Evolutionary conservation across 1,140 invertebrate species (phyloP).

Genomic region (Leucophenga varia): DNA sequence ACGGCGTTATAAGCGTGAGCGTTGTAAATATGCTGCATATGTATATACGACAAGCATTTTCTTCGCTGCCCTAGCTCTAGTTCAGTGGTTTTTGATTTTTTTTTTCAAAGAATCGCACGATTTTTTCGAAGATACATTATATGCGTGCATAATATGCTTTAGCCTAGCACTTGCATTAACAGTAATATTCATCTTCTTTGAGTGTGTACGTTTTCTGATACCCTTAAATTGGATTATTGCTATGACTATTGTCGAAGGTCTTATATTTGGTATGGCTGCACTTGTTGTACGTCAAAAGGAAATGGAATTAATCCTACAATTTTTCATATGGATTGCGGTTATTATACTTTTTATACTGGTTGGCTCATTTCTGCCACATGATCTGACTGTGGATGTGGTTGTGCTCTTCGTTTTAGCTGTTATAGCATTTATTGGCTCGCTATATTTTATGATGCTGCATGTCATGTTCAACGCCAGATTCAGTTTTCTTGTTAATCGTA

Average conservation of each 20-base stretch:
- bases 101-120: neutral
- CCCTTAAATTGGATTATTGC: constrained; percentile 28
- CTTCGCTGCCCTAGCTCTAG: too few species aligned
- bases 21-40: too few species aligned
- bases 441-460: constrained; percentile 34
- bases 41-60: too few species aligned
- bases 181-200: constrained; percentile 28
- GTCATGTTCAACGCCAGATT: constrained; percentile 22
- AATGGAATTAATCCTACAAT: constrained; percentile 18
- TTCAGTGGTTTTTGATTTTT: too few species aligned
- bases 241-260: constrained; percentile 23
- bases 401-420: constrained; percentile 24
- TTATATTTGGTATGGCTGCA: constrained; percentile 17
- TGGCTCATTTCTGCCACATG: constrained; percentile 22
- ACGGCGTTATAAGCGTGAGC: too few species aligned
- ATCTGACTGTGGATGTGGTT: constrained; percentile 31
- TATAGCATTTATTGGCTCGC: constrained; percentile 19
- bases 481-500: constrained; percentile 12
- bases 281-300: constrained; percentile 18
- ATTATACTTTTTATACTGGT: constrained; percentile 15
- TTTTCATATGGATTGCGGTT: constrained; percentile 12
- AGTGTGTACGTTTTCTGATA: constrained; percentile 19
- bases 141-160: constrained; percentile 22
- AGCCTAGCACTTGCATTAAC: constrained; percentile 15
- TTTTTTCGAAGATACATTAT: constrained; percentile 14